Percentiles rank a stretch among this genome's conserved stretches.
These are phyloP conservation scores for Cebidichthys violaceus DNA, from an alignment of 2,113 vertebrate species.

Conservation along the genomic window DNA sequence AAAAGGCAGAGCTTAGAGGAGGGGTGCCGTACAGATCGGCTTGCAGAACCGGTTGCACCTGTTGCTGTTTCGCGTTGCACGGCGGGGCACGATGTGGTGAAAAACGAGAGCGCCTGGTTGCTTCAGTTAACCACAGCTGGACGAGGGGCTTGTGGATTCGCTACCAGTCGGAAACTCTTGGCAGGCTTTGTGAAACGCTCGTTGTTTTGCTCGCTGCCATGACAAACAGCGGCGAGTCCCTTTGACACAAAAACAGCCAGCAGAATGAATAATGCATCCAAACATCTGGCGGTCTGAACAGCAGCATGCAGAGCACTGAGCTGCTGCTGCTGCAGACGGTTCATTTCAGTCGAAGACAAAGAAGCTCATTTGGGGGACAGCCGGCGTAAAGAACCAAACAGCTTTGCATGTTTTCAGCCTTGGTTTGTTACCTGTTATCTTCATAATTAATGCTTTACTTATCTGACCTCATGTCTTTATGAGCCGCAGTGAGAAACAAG, in stretches of 20 bases:
- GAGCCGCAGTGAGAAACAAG: not conserved
- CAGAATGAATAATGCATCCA: slow-evolving; percentile 67
- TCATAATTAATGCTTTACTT: not conserved
- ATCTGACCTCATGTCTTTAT: not conserved
- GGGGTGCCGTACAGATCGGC: not conserved
- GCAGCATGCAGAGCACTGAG: slow-evolving; percentile 41
- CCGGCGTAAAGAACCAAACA: not conserved
- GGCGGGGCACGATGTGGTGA: slow-evolving; percentile 28
- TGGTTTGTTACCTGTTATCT: not conserved
- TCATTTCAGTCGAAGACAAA: slow-evolving; percentile 8
- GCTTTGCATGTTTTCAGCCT: not conserved
- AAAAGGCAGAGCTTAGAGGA: not conserved
- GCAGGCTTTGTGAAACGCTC: slow-evolving; percentile 47
- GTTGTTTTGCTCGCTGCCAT: slow-evolving; percentile 69
- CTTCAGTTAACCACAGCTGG: slow-evolving; percentile 26
- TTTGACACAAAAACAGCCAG: slow-evolving; percentile 67
- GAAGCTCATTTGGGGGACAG: not conserved
- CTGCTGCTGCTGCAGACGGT: slow-evolving; percentile 42
- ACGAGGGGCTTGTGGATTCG: slow-evolving; percentile 14
- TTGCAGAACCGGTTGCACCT: slow-evolving; percentile 9
- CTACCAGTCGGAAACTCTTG: slow-evolving; percentile 55
- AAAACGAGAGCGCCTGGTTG: slow-evolving; percentile 39
- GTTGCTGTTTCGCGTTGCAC: slow-evolving; percentile 22
- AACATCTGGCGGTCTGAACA: slow-evolving; percentile 70
- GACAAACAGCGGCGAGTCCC: slow-evolving; percentile 35